A percentile compares a stretch with the other conserved stretches of the same genome.
Conservation (phyloP, 2,113 vertebrate genomes). For the Phalacrocorax pelagicus region DNA sequence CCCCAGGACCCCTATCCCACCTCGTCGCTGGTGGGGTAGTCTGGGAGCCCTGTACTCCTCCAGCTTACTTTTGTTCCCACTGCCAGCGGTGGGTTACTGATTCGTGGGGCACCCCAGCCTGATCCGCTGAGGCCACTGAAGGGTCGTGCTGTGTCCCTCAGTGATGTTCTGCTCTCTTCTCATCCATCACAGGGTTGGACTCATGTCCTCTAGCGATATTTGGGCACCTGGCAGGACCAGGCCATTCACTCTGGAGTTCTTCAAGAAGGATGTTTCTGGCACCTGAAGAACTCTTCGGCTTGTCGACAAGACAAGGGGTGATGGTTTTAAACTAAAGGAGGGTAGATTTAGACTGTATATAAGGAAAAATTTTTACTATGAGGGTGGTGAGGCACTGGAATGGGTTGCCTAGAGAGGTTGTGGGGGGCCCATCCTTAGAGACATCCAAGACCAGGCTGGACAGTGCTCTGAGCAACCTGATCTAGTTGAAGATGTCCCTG, state of each 20-base stretch:
- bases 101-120: neutral
- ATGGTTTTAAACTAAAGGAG: no score
- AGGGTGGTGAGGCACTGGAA: no score
- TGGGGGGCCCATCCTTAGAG: no score
- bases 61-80: neutral
- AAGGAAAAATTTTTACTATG: no score
- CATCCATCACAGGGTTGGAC: neutral
- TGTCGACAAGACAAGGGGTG: no score
- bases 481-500: no score
- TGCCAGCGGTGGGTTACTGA: neutral
- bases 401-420: no score
- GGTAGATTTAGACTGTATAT: no score
- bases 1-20: no score
- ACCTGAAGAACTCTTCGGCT: neutral
- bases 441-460: no score
- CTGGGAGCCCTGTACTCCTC: neutral
- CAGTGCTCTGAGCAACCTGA: no score
- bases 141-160: neutral
- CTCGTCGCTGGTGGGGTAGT: neutral
- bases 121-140: neutral
- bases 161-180: neutral
- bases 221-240: neutral
- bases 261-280: neutral
- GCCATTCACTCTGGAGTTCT: neutral
- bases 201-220: neutral